Evolutionary conservation across 2,888 invertebrate species (phyloP).

Genomic region (Latrodectus elegans): DNA sequence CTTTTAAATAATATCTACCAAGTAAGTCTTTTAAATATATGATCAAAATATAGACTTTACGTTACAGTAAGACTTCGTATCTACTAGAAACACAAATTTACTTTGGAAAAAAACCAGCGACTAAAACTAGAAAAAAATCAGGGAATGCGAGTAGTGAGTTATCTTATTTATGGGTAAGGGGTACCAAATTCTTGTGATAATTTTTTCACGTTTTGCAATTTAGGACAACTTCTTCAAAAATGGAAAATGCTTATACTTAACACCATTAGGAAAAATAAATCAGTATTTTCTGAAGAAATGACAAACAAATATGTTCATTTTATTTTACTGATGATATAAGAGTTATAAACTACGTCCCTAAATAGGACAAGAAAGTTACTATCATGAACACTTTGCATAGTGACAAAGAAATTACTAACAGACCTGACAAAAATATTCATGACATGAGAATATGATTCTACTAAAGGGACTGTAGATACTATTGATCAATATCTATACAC

Average conservation of each 20-base stretch:
- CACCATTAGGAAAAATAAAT: slow-evolving; percentile 18
- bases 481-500: slow-evolving; percentile 22
- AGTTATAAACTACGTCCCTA: background rate
- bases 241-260: background rate
- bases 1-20: too few species aligned
- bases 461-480: background rate
- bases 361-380: background rate
- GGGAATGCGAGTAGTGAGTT: too few species aligned
- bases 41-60: too few species aligned
- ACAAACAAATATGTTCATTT: background rate
- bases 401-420: background rate
- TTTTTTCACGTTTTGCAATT: background rate
- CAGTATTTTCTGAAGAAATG: slow-evolving; percentile 6
- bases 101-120: too few species aligned
- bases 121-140: too few species aligned
- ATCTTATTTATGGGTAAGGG: background rate
- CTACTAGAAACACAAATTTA: too few species aligned
- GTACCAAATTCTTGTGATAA: background rate
- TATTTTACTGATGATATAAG: background rate
- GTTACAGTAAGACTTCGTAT: too few species aligned
- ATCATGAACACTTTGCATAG: too few species aligned
- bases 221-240: background rate
- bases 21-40: too few species aligned
- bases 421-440: too few species aligned
- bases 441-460: too few species aligned